phyloP scores from a whole-genome alignment of 2,888 invertebrate species.

The Agrochola macilenta region DNA sequence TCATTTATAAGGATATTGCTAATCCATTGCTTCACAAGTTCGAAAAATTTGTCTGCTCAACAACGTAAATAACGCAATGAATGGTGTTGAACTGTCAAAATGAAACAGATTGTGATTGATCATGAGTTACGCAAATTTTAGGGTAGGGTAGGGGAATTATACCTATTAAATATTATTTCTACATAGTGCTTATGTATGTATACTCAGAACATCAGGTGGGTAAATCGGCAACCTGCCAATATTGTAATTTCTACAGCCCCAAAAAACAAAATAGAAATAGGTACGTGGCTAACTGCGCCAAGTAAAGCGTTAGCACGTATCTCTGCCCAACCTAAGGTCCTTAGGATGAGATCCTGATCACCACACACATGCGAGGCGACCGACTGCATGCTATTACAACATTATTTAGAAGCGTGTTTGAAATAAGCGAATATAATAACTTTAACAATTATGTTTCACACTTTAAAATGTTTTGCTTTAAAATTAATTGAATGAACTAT shows the following conservation, averaged over 20 bases:
- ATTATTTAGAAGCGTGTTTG: background rate
- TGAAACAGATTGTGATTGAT: no score
- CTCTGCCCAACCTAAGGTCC: background rate
- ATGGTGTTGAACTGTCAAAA: no score
- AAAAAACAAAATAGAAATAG: background rate
- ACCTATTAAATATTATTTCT: background rate
- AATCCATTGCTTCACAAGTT: no score
- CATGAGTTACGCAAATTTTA: no score
- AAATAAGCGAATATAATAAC: no score
- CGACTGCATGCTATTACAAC: background rate
- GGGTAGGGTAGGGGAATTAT: no score
- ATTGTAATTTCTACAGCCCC: background rate
- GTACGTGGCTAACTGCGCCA: background rate
- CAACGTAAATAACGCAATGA: no score
- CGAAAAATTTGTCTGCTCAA: no score
- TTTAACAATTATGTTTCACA: no score
- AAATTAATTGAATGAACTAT: no score
- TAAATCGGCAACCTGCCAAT: background rate
- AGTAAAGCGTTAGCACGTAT: slow-evolving; percentile 5
- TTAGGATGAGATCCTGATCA: background rate
- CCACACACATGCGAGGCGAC: background rate
- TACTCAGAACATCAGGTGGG: background rate
- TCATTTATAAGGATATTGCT: no score
- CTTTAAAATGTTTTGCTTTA: no score
- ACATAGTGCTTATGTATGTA: background rate